These are phyloP conservation scores for Aleiodes alternator DNA, from an alignment of 2,888 invertebrate species.

Conservation along the genomic window DNA sequence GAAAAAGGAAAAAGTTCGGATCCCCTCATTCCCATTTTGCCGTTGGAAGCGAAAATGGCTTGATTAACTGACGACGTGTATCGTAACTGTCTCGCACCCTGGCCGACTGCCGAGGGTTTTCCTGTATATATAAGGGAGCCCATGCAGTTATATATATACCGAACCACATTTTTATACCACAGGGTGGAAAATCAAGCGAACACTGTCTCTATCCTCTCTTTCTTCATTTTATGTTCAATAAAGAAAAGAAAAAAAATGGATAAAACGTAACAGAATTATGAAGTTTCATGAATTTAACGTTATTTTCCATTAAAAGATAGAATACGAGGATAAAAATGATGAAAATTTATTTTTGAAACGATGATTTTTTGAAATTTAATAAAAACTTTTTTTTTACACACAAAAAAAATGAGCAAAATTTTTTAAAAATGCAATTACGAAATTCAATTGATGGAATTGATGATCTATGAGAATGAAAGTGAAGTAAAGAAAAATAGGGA, in stretches of 20 bases:
- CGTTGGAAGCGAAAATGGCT: conserved; percentile 71
- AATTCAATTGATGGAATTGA: too few relatives aligned
- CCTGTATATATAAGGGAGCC: background rate
- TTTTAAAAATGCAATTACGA: too few relatives aligned
- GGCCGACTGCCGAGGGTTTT: conserved; percentile 57
- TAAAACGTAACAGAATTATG: too few relatives aligned
- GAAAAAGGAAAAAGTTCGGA: conserved; percentile 39
- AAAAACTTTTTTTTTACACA: too few relatives aligned
- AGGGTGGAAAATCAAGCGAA: background rate
- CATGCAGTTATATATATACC: conserved; percentile 4
- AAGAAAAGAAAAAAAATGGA: background rate
- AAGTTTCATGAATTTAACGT: too few relatives aligned
- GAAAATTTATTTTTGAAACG: too few relatives aligned
- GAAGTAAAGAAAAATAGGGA: too few relatives aligned
- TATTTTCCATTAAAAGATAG: too few relatives aligned
- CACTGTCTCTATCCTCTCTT: conserved; percentile 8
- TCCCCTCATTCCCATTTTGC: conserved; percentile 64
- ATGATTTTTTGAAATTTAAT: too few relatives aligned
- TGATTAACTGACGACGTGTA: conserved; percentile 74
- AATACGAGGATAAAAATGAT: too few relatives aligned
- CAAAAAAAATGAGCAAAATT: too few relatives aligned
- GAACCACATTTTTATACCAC: conserved; percentile 4
- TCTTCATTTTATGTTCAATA: conserved; percentile 16
- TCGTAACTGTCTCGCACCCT: conserved; percentile 69
- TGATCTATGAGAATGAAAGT: too few relatives aligned